Conservation (phyloP, 2,888 invertebrate species). For the Yponomeuta evonymella region DNA sequence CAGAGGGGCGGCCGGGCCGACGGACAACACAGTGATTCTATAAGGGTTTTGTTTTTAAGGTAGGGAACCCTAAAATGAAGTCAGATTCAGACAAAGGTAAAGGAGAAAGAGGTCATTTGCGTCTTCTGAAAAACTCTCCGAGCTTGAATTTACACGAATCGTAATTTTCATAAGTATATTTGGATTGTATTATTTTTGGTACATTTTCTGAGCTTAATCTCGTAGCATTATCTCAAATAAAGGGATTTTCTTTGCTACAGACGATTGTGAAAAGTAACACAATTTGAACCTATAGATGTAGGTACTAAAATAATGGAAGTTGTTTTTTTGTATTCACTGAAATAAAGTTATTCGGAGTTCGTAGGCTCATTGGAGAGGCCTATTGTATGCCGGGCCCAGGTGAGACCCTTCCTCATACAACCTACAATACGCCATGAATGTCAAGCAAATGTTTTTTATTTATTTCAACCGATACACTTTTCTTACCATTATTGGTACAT, state of each 20-base stretch:
- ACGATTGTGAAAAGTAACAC: neutral
- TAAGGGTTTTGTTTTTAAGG: too few relatives aligned
- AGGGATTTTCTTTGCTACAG: neutral
- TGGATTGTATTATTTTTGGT: neutral
- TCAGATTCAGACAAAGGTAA: too few relatives aligned
- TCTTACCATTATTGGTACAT: too few relatives aligned
- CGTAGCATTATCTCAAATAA: neutral
- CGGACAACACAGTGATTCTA: too few relatives aligned
- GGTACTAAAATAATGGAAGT: slow-evolving; percentile 55
- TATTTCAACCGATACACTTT: slow-evolving; percentile 36
- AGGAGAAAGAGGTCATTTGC: too few relatives aligned
- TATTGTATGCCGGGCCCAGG: slow-evolving; percentile 42
- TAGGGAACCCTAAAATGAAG: too few relatives aligned
- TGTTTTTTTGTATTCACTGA: slow-evolving; percentile 69
- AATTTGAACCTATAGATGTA: neutral
- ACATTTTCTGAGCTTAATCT: neutral
- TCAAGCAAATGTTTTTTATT: slow-evolving; percentile 67
- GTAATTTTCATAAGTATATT: too few relatives aligned
- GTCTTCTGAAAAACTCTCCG: too few relatives aligned
- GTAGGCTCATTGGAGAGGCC: slow-evolving; percentile 53
- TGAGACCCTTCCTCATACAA: slow-evolving; percentile 53
- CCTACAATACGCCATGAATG: slow-evolving; percentile 64
- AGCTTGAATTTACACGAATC: neutral
- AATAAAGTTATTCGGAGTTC: slow-evolving; percentile 71
- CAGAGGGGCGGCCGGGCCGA: too few relatives aligned